Base-by-base conservation (phyloP, 2,113 vertebrate genomes). In the Atrichornis clamosus region DNA sequence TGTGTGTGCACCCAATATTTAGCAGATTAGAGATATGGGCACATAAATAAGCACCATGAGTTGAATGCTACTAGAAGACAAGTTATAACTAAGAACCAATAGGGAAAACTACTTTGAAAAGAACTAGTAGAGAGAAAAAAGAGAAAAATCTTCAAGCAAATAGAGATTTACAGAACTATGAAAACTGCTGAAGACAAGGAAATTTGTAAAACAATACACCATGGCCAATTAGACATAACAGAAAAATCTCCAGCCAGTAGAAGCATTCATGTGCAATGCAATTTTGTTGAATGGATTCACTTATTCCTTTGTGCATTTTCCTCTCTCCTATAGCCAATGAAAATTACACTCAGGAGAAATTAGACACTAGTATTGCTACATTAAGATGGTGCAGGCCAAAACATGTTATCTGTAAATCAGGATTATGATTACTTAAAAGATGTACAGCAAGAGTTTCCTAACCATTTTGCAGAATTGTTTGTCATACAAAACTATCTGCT, bases 111-210 rank as follows among this genome's bases (percentile, higher is more conserved):
- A 72, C 24, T 68, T 75, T n/a, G 14, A 73, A 90, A 78, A 72
- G 32, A 32, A 81, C 41, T 18, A 72, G 13, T 33, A 73, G 41
- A 52, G 39, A 11, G 62, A 49, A 80, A 64, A 93, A 77, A 50
- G 20, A 47, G 11, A 75, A 64, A 83, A 88, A 65, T 18, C 26
- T 65, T 83, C 50, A 80, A 62, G 44, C 39, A 90, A 55, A 69
- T 30, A 62, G 68, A 80, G 49, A 68, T 27, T 63, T 56, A 84
- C 7, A 63, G 35, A 90, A 74, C 60, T 58, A 67, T 15, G 22
- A 78, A 78, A 92, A 75, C 27, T 92, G 68, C 73, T 92, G 87
- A 91, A 95, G 91, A 64, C 44, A 79, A 77, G 80, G 50, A 78
- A 92, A 65, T 79, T 24, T 75, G 23, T 56, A 68, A 85, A 93